Evolutionary conservation across 2,113 vertebrate genomes (phyloP).

Genomic region (Micromys minutus): DNA sequence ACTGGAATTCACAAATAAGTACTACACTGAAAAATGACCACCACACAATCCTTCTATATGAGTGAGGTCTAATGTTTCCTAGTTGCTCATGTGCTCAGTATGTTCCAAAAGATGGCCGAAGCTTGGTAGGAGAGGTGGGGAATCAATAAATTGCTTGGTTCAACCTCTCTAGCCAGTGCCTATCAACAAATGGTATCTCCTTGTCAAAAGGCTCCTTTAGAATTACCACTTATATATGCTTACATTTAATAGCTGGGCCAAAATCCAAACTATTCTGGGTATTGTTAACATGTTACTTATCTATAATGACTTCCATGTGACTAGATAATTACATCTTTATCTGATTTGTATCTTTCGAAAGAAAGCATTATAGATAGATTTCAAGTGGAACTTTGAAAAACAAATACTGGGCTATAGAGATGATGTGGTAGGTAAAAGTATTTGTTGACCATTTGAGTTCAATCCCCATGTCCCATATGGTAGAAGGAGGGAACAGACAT

Average conservation of each 20-base stretch:
- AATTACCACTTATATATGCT: background rate
- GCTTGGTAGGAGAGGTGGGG: background rate
- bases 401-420: conserved; percentile 52
- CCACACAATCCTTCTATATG: background rate
- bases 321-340: background rate
- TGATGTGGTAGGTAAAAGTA: background rate
- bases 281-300: background rate
- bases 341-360: conserved; percentile 4
- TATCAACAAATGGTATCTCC: background rate
- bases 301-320: conserved; percentile 54
- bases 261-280: background rate
- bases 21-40: conserved; percentile 19
- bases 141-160: background rate
- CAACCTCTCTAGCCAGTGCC: background rate
- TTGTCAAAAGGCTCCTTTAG: background rate
- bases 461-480: background rate
- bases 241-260: background rate
- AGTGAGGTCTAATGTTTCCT: background rate
- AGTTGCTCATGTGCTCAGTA: background rate
- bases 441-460: background rate
- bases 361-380: conserved; percentile 50
- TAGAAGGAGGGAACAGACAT: background rate
- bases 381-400: conserved; percentile 62
- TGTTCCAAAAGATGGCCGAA: background rate
- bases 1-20: conserved; percentile 41